Evolutionary conservation across 2,797 vertebrate species (phyloP).

Genomic region (Onychomys torridus): DNA sequence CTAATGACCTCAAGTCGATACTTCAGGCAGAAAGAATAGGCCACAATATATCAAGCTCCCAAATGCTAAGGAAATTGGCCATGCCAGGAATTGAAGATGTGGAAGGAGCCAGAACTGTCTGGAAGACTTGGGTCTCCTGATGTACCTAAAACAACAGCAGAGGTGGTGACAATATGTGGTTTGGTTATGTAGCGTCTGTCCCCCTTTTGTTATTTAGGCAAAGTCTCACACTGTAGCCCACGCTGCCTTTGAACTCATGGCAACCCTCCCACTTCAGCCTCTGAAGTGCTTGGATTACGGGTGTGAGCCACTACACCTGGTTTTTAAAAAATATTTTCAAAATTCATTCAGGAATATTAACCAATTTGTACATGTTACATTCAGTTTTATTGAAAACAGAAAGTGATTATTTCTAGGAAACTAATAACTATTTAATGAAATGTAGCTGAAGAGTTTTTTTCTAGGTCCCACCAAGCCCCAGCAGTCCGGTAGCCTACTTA

Average conservation of each 20-base stretch:
- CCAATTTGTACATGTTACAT: background rate
- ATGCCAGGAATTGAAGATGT: background rate
- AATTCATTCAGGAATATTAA: background rate
- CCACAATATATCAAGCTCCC: background rate
- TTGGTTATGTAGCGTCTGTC: background rate
- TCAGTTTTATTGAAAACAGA: slow-evolving; percentile 25
- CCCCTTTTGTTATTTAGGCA: background rate
- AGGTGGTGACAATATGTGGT: background rate
- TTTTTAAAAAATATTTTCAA: background rate
- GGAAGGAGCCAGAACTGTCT: background rate
- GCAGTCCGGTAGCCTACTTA: too few relatives aligned
- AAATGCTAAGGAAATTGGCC: background rate
- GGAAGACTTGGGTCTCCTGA: background rate
- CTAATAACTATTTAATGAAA: background rate
- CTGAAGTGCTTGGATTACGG: background rate
- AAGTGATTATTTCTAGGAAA: background rate
- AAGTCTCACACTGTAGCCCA: background rate
- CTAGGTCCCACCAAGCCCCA: too few relatives aligned
- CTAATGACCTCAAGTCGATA: background rate
- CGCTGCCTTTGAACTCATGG: background rate
- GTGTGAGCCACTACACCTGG: background rate
- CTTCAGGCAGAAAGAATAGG: background rate
- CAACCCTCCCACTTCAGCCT: background rate
- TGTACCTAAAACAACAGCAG: background rate
- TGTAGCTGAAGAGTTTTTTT: too few relatives aligned